Evolutionary conservation across 2,888 invertebrate genomes (phyloP), one percentile per base, ranked within the genome.

Genomic region (Oasisia sp.): DNA sequence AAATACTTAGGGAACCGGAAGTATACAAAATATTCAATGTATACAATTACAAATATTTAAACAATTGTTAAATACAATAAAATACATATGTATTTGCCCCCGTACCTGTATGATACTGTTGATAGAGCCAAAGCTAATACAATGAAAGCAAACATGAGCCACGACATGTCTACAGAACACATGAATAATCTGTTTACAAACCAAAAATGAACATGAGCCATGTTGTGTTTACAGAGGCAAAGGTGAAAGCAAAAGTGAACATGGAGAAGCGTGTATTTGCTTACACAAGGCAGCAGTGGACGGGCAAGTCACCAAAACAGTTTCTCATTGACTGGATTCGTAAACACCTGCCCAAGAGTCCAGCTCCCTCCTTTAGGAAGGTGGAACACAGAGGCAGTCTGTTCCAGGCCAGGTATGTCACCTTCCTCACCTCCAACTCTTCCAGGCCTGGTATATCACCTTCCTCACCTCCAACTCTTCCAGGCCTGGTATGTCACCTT

Each of bases 241-340:
- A 56, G 56, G 74, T 44, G 89, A n/a, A 74, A 91, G 50, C 50
- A 32, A 90, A 92, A 32, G 90, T 32, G 38, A 92, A 91, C 14
- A 32, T 93, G 14, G 94, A 94, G 58, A 92, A 92, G 58, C 90
- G 95, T n/a, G 93, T 94, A 32, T 96, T 96, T 94, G 95, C 95
- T 92, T 96, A 96, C 94, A 96, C 96, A 9, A 93, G 95, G 89
- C 95, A 96, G 91, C 96, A 96, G 92, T 96, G 96, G 96, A 96
- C 96, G 38, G 96, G 96, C 0, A 96, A 96, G 93, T 96, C 96
- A 32, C 96, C 96, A 1, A 96, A 96, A 94, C 96, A 96, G 94
- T 96, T 96, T 93, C 95, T 96, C 0, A 96, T 95, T 91, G 96
- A 96, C 94, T 96, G 96, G 96, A 94, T 95, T 50, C 94, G 96